Evolutionary conservation across 2,113 vertebrate species (phyloP).

Genomic region (Paradoxurus hermaphroditus): DNA sequence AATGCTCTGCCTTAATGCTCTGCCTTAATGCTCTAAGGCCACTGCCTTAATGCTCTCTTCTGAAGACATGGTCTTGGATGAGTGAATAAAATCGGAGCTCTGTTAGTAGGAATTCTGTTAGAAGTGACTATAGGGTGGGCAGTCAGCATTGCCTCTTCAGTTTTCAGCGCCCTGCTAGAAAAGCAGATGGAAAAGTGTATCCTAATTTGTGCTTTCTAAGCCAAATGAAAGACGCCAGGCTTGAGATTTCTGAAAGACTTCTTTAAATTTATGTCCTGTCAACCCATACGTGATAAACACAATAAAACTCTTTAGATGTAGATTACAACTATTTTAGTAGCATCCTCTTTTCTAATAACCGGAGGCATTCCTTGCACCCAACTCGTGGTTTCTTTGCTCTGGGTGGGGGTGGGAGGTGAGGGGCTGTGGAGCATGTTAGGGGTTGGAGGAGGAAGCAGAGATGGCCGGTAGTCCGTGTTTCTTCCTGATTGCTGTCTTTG

Average conservation of each 20-base stretch:
- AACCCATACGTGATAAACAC: neutral
- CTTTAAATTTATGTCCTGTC: neutral
- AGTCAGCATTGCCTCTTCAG: neutral
- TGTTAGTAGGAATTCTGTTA: neutral
- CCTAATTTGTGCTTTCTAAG: neutral
- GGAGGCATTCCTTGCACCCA: neutral
- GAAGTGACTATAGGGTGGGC: neutral
- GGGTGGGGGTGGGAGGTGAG: too few relatives aligned
- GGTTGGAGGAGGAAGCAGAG: neutral
- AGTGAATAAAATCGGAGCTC: neutral
- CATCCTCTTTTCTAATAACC: neutral
- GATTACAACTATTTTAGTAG: neutral
- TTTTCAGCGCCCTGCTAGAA: neutral
- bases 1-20: too few relatives aligned
- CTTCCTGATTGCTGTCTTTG: neutral
- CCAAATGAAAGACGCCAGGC: neutral
- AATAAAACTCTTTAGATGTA: neutral
- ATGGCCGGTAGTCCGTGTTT: too few relatives aligned
- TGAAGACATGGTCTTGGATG: neutral
- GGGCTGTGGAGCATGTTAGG: accelerated
- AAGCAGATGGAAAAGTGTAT: neutral
- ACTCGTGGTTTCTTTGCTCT: neutral
- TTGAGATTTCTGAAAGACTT: neutral
- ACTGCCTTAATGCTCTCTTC: too few relatives aligned
- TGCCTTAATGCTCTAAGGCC: too few relatives aligned